Evolutionary conservation across 1,140 invertebrate genomes (phyloP).

Genomic region (Drosophila jambulina): DNA sequence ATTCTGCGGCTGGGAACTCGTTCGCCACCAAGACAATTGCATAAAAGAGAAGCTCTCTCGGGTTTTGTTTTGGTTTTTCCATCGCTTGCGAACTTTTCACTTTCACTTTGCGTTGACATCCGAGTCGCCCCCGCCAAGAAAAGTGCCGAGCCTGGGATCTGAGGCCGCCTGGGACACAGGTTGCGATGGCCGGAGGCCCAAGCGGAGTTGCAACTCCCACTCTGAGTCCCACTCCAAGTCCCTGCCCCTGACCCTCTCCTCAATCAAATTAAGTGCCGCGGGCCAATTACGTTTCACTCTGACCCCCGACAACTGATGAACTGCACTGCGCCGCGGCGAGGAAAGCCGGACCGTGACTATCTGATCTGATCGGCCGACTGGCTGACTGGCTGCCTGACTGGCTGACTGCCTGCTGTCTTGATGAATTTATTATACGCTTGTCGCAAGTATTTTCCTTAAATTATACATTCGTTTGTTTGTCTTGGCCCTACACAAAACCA

Average conservation of each 20-base stretch:
- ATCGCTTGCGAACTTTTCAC: conserved; percentile 63
- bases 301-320: conserved; percentile 69
- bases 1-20: conserved; percentile 69
- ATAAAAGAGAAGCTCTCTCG: conserved; percentile 65
- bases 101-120: conserved; percentile 79
- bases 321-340: conserved; percentile 49
- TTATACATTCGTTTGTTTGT: conserved; percentile 68
- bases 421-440: conserved; percentile 76
- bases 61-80: conserved; percentile 25
- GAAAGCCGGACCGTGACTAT: conserved; percentile 73
- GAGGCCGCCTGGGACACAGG: conserved; percentile 47
- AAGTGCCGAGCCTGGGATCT: conserved; percentile 19
- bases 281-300: conserved; percentile 82
- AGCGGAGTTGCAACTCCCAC: background rate
- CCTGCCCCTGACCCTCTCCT: conserved; percentile 25
- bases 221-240: background rate
- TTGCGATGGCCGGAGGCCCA: conserved; percentile 36
- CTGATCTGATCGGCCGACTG: conserved; percentile 36
- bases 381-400: conserved; percentile 29
- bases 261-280: conserved; percentile 75
- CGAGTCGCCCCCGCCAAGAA: conserved; percentile 53
- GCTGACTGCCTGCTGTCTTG: conserved; percentile 48
- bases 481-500: conserved; percentile 35
- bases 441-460: conserved; percentile 45
- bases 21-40: conserved; percentile 62